Evolutionary conservation across 30 jellyfish, hydroid and myxozoan species (phyloP).

Genomic region (Aurelia aurita): DNA sequence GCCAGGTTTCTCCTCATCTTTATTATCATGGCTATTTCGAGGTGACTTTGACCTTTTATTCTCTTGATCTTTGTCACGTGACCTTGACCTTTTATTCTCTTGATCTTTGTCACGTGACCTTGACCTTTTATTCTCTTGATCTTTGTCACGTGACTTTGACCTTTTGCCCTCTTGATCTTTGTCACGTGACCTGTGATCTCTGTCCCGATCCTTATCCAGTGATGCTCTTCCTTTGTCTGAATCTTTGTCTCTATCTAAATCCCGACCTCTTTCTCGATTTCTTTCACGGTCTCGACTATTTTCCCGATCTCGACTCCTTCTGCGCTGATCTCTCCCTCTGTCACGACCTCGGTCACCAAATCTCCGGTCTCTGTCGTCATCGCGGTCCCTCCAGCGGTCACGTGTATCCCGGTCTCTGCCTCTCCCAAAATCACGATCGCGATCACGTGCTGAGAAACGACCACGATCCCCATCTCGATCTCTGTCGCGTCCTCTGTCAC

Average conservation of each 20-base stretch:
- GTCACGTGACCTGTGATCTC: slow-evolving; percentile 56
- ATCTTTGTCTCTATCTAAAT: slow-evolving; percentile 29
- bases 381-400: slow-evolving; percentile 54
- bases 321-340: slow-evolving; percentile 24
- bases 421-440: slow-evolving; percentile 65
- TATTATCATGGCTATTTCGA: background rate
- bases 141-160: background rate
- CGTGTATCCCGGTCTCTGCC: slow-evolving; percentile 49
- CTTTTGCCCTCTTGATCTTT: slow-evolving; percentile 33
- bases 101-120: background rate
- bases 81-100: slow-evolving; percentile 2
- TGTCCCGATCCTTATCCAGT: slow-evolving; percentile 15
- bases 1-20: slow-evolving; percentile 8
- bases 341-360: slow-evolving; percentile 40
- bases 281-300: slow-evolving; percentile 66
- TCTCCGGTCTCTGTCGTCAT: slow-evolving; percentile 36
- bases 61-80: slow-evolving; percentile 8
- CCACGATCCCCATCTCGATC: slow-evolving; percentile 47
- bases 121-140: background rate
- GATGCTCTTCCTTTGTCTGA: slow-evolving; percentile 30
- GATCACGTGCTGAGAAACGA: slow-evolving; percentile 14
- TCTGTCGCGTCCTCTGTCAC: slow-evolving; percentile 46
- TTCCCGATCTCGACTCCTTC: slow-evolving; percentile 27
- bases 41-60: background rate
- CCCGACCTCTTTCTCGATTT: slow-evolving; percentile 50